phyloP scores from a whole-genome alignment of 2,797 vertebrate species.

The Labeo calbasu region DNA sequence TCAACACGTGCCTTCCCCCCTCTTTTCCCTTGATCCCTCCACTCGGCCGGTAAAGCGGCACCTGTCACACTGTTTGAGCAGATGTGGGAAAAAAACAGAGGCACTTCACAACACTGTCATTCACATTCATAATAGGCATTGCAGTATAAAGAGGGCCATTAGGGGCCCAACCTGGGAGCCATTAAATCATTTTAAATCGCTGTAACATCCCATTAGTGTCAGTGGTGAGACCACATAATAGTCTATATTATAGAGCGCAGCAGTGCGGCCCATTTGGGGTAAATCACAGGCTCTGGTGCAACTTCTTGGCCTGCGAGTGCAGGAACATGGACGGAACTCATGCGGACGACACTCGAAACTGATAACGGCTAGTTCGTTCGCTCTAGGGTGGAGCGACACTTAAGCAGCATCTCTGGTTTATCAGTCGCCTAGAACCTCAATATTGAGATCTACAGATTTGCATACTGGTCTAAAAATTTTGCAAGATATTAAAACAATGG shows the following conservation, averaged over 20 bases:
- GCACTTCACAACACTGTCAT: slow-evolving; percentile 98
- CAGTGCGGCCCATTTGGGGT: slow-evolving; percentile 96
- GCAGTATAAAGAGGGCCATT: slow-evolving; percentile 99
- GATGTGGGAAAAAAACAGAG: slow-evolving; percentile 80
- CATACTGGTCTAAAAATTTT: background rate
- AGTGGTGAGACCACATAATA: slow-evolving; percentile 97
- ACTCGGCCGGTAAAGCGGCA: slow-evolving; percentile 66
- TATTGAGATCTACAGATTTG: background rate
- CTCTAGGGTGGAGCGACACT: background rate
- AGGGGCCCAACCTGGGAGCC: slow-evolving; percentile 99
- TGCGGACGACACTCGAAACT: background rate
- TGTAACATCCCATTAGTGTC: slow-evolving; percentile 99
- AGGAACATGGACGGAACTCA: slow-evolving; percentile 72
- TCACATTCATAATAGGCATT: slow-evolving; percentile 99
- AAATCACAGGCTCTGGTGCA: slow-evolving; percentile 84
- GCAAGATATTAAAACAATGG: slow-evolving; percentile 4
- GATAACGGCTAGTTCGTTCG: slow-evolving; percentile 21
- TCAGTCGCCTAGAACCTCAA: background rate
- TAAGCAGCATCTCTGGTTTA: background rate
- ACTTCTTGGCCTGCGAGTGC: slow-evolving; percentile 77
- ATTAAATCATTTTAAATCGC: slow-evolving; percentile 99
- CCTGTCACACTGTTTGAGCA: slow-evolving; percentile 80
- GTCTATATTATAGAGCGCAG: slow-evolving; percentile 98
- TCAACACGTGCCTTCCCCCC: slow-evolving; percentile 47
- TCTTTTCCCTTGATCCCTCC: slow-evolving; percentile 58